These are phyloP conservation scores for Thecophora atra DNA, from an alignment of 2,888 invertebrate species.

Conservation along the genomic window DNA sequence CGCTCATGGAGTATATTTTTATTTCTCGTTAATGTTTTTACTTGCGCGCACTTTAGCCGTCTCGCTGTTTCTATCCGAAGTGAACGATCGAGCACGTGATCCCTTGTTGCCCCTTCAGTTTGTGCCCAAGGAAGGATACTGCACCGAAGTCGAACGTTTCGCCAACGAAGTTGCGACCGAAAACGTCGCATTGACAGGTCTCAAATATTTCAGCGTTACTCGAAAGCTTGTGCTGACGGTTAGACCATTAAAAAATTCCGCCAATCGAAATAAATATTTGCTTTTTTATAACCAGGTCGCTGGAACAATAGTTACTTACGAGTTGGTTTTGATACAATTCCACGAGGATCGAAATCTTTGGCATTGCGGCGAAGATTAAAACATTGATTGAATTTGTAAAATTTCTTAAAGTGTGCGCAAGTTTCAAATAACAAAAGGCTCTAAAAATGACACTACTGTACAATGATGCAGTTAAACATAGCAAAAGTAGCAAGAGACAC, in stretches of 20 bases:
- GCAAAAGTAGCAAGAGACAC: too few relatives aligned
- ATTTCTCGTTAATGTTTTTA: constrained; percentile 69
- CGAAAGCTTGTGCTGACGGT: constrained; percentile 60
- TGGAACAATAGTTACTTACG: constrained; percentile 71
- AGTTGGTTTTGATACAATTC: constrained; percentile 70
- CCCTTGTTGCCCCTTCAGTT: constrained; percentile 63
- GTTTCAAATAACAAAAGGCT: too few relatives aligned
- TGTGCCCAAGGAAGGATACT: constrained; percentile 65
- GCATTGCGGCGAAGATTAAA: constrained; percentile 50
- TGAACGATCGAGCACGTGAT: constrained; percentile 68
- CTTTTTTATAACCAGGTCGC: constrained; percentile 65
- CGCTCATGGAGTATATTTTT: constrained; percentile 68
- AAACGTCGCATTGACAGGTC: constrained; percentile 59
- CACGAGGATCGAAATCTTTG: constrained; percentile 64
- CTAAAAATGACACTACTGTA: too few relatives aligned
- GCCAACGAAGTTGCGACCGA: constrained; percentile 57
- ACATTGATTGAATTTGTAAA: neutral
- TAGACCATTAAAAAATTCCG: constrained; percentile 33
- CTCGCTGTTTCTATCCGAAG: constrained; percentile 68
- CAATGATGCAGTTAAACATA: too few relatives aligned
- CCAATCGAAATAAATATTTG: neutral
- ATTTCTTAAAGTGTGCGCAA: neutral
- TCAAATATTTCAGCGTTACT: constrained; percentile 62
- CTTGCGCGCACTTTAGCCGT: constrained; percentile 69
- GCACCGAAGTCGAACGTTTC: constrained; percentile 64